Base-by-base conservation (phyloP, 2,888 invertebrate species). In the Tineola bisselliella region DNA sequence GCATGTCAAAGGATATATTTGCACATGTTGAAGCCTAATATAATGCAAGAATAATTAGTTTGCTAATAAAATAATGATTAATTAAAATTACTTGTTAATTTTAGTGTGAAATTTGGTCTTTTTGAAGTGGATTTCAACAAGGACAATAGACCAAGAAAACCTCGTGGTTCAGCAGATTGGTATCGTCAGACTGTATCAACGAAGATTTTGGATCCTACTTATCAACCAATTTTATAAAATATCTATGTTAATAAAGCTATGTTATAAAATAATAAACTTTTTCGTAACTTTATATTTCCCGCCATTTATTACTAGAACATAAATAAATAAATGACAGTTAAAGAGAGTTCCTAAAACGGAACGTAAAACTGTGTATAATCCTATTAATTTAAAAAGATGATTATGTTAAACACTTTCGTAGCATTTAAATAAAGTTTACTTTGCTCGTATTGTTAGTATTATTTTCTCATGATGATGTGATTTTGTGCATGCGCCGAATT, bases 21-120 rank as follows among this genome's bases (percentile, higher is more conserved):
- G n/a, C n/a, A n/a, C n/a, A n/a, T n/a, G n/a, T n/a, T n/a, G n/a
- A n/a, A n/a, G n/a, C n/a, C n/a, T n/a, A n/a, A n/a, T n/a, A n/a
- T n/a, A n/a, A n/a, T n/a, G n/a, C n/a, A n/a, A n/a, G n/a, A n/a
- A n/a, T n/a, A n/a, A n/a, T n/a, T n/a, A n/a, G n/a, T n/a, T n/a
- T n/a, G n/a, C n/a, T n/a, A n/a, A n/a, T n/a, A n/a, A n/a, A n/a
- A n/a, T n/a, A n/a, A n/a, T n/a, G n/a, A n/a, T n/a, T n/a, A n/a
- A n/a, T n/a, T 25, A 25, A 25, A 25, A 25, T 25, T 4, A 25
- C n/a, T 38, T 62, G 63, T 59, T 62, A 33, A 10, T 75, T 75
- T 61, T 71, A 81, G 81, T 0, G 62, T 72, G 1, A 81, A 79
- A 63, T 81, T 81, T 56, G 82, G 82, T 6, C 71, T 82, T 1